Percentiles rank a stretch among this genome's conserved stretches.
Conservation (phyloP, 1,140 invertebrate genomes). For the Medauroidea extradentata region DNA sequence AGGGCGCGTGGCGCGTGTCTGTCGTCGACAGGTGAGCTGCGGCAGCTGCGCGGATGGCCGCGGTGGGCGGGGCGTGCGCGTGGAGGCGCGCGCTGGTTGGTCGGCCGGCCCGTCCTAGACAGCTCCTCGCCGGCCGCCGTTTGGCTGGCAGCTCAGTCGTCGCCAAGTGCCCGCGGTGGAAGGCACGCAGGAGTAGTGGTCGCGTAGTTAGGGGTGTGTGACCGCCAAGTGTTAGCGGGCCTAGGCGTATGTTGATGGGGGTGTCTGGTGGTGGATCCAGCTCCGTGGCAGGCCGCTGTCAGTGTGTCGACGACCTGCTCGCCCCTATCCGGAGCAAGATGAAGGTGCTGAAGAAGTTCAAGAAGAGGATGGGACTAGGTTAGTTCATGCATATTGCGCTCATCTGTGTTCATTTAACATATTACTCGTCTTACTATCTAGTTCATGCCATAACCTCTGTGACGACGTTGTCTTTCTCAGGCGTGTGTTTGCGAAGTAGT, state of each 20-base stretch:
- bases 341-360: constrained; percentile 55
- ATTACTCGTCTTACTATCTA: too few relatives aligned
- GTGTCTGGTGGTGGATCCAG: constrained; percentile 45
- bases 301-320: constrained; percentile 42
- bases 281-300: constrained; percentile 39
- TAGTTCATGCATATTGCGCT: too few relatives aligned
- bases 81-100: constrained; percentile 34
- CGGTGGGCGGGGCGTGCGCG: constrained; percentile 43
- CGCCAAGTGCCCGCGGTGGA: neutral
- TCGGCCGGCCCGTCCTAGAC: constrained; percentile 24
- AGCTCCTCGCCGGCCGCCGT: constrained; percentile 42
- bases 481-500: too few relatives aligned
- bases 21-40: constrained; percentile 26
- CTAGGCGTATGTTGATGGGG: constrained; percentile 38
- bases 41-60: constrained; percentile 27
- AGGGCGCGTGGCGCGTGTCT: constrained; percentile 23
- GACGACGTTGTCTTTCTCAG: too few relatives aligned
- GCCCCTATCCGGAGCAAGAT: constrained; percentile 49
- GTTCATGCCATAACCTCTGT: too few relatives aligned
- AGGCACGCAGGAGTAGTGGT: neutral
- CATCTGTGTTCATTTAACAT: too few relatives aligned
- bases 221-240: too few relatives aligned
- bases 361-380: constrained; percentile 53
- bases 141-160: constrained; percentile 28
- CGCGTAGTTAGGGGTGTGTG: too few relatives aligned